phyloP scores from a whole-genome alignment of 2,113 vertebrate species.

The Chrysemys picta region DNA sequence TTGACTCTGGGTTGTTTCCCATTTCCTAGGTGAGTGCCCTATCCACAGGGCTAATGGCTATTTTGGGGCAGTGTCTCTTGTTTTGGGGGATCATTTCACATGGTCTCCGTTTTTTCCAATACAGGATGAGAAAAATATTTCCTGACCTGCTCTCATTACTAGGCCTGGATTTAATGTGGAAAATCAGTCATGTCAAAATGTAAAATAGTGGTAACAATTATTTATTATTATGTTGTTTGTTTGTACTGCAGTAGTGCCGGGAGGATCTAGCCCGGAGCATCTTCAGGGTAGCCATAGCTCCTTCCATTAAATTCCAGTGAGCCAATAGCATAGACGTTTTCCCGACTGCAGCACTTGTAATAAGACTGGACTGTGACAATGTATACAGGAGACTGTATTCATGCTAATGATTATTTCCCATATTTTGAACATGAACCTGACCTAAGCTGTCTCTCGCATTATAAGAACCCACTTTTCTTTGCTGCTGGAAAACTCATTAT shows the following conservation, averaged over 20 bases:
- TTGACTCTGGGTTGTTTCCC: too few relatives aligned
- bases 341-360: background rate
- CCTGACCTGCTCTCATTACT: background rate
- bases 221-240: too few relatives aligned
- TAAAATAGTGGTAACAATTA: background rate
- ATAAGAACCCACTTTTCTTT: background rate
- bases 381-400: background rate
- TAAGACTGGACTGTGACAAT: background rate
- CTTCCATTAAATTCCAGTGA: constrained; percentile 2
- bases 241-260: too few relatives aligned
- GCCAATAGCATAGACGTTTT: background rate
- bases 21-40: too few relatives aligned
- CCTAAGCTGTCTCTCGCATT: fast-evolving
- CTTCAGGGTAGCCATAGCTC: background rate
- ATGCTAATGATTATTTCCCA: background rate
- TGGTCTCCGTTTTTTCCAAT: too few relatives aligned
- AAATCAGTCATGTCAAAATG: background rate
- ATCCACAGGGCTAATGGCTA: too few relatives aligned
- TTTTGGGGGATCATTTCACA: too few relatives aligned
- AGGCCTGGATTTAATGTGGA: background rate
- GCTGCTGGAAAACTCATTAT: background rate
- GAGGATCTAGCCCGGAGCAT: too few relatives aligned
- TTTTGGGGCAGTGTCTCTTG: too few relatives aligned
- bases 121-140: too few relatives aligned
- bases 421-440: background rate